These are phyloP conservation scores for Intellagama lesueurii DNA, from an alignment of 2,797 vertebrate species.

Conservation along the genomic window DNA sequence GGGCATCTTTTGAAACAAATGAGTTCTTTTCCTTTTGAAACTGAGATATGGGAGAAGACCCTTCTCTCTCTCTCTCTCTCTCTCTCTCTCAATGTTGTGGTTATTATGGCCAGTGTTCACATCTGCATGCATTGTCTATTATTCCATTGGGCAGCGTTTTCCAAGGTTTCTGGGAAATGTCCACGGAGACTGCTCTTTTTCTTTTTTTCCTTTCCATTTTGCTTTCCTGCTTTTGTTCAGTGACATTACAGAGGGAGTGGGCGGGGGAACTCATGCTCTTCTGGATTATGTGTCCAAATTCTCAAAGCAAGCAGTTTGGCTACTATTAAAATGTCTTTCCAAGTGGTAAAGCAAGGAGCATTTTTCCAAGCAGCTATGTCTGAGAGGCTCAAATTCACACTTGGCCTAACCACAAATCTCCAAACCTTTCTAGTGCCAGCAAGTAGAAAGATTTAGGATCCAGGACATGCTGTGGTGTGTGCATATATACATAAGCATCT, in stretches of 20 bases:
- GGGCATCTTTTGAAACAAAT: not conserved
- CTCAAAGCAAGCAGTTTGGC: constrained; percentile 47
- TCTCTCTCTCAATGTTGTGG: not conserved
- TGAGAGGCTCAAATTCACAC: constrained; percentile 50
- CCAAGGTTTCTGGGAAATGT: constrained; percentile 46
- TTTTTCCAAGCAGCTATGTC: constrained; percentile 42
- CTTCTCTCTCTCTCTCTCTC: not conserved
- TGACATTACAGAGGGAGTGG: not conserved
- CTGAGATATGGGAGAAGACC: not conserved
- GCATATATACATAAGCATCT: too few species aligned
- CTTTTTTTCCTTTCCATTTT: constrained; percentile 36
- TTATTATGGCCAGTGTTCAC: not conserved
- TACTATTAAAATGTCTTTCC: constrained; percentile 62
- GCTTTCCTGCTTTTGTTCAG: constrained; percentile 38
- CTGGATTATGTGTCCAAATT: constrained; percentile 35
- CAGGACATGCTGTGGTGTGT: constrained; percentile 32
- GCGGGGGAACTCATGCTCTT: constrained; percentile 30
- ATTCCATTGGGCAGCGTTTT: not conserved
- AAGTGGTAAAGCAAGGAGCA: constrained; percentile 40
- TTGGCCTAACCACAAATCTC: constrained; percentile 22
- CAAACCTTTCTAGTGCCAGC: constrained; percentile 50
- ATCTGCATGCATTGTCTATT: not conserved
- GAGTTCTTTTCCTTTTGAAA: not conserved
- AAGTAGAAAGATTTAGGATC: constrained; percentile 45
- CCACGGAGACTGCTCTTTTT: constrained; percentile 40